Evolutionary conservation across 2,888 invertebrate genomes (phyloP).

Genomic region (Nephrotoma flavescens): DNA sequence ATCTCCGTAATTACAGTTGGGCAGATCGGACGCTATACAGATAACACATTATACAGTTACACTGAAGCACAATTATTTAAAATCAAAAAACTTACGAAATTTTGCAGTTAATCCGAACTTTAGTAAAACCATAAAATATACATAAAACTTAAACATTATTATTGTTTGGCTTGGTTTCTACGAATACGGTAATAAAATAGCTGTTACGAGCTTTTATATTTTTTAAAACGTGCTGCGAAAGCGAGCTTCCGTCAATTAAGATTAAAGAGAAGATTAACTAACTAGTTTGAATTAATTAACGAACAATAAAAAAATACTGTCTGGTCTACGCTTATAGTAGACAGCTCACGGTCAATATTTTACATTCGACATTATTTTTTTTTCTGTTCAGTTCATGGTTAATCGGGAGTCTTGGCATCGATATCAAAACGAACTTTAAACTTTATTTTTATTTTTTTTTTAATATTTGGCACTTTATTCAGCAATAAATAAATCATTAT

Average conservation of each 20-base stretch:
- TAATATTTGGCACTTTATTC: neutral
- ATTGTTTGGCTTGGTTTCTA: neutral
- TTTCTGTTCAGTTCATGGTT: no score
- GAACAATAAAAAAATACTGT: neutral
- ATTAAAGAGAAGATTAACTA: neutral
- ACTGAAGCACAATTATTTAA: neutral
- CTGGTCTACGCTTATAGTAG: neutral
- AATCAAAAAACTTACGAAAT: neutral
- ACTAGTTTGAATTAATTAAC: neutral
- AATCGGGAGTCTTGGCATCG: no score
- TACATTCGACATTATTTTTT: no score
- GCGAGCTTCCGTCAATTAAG: neutral
- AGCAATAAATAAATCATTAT: neutral
- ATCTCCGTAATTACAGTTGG: neutral
- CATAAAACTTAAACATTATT: neutral
- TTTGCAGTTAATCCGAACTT: neutral
- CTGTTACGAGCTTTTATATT: neutral
- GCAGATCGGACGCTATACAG: neutral
- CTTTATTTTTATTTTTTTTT: no score
- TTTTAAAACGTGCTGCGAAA: neutral
- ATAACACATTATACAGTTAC: neutral
- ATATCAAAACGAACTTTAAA: no score
- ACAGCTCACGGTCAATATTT: no score
- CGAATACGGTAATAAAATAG: neutral
- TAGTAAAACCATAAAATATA: neutral